Evolutionary conservation across 2,888 invertebrate species (phyloP).

Genomic region (Plagodis pulveraria): DNA sequence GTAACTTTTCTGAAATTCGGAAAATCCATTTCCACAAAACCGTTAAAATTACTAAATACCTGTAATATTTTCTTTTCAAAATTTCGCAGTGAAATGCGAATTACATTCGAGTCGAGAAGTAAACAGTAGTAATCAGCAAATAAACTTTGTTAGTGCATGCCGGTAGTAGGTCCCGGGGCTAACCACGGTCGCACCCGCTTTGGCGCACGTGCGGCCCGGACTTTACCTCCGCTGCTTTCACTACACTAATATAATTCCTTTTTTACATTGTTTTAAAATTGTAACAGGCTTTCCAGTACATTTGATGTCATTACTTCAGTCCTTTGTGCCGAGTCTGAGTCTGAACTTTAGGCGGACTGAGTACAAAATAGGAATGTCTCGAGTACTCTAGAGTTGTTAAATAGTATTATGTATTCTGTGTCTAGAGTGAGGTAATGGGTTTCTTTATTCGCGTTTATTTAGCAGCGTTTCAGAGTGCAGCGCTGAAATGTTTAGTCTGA

Average conservation of each 20-base stretch:
- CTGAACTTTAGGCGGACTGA: slow-evolving; percentile 7
- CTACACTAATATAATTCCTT: slow-evolving; percentile 50
- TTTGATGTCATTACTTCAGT: slow-evolving; percentile 32
- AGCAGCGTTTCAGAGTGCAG: slow-evolving; percentile 21
- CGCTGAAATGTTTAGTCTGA: slow-evolving; percentile 9
- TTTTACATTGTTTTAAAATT: slow-evolving; percentile 37
- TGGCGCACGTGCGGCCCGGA: slow-evolving; percentile 19
- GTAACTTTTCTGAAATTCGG: too few species aligned
- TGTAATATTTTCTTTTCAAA: neutral
- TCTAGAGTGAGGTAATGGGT: slow-evolving; percentile 26
- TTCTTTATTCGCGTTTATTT: slow-evolving; percentile 28
- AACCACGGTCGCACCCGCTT: slow-evolving; percentile 33
- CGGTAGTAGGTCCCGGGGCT: slow-evolving; percentile 39
- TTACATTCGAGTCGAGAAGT: slow-evolving; percentile 35
- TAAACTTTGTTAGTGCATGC: slow-evolving; percentile 65
- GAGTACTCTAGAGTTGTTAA: neutral
- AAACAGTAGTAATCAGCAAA: slow-evolving; percentile 49
- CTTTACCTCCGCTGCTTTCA: slow-evolving; percentile 34
- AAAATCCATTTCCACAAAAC: too few species aligned
- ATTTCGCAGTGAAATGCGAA: neutral
- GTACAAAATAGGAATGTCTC: slow-evolving; percentile 23
- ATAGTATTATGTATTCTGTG: slow-evolving; percentile 2
- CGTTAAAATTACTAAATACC: neutral
- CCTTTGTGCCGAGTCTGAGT: slow-evolving; percentile 12
- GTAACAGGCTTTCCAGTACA: slow-evolving; percentile 37